phyloP scores from a whole-genome alignment of 1,140 invertebrate species.

The Ceratitis capitata region DNA sequence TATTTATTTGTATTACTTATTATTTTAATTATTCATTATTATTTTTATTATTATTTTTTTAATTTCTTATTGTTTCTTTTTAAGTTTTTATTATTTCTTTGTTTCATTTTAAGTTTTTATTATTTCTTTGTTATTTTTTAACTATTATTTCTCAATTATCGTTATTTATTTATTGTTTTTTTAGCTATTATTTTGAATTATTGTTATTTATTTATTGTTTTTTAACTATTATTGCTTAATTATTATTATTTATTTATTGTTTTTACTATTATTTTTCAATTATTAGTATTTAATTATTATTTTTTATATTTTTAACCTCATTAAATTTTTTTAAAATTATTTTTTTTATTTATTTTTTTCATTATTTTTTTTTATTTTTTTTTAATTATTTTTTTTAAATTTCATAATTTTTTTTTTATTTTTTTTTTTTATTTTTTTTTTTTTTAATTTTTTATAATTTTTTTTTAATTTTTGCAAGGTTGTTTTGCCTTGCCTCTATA shows the following conservation, averaged over 20 bases:
- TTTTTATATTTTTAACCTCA: background rate
- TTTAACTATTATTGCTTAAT: too few relatives aligned
- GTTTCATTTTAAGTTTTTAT: background rate
- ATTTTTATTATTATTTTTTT: conserved; percentile 35
- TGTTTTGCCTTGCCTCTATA: too few relatives aligned
- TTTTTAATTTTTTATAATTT: conserved; percentile 16
- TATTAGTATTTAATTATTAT: background rate
- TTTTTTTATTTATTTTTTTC: conserved; percentile 42
- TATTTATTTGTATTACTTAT: background rate
- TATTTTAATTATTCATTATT: background rate
- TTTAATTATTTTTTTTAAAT: conserved; percentile 53
- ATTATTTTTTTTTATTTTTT: conserved; percentile 48
- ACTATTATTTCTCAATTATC: too few relatives aligned
- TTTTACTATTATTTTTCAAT: conserved; percentile 49
- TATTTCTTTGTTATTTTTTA: background rate
- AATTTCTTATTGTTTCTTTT: background rate
- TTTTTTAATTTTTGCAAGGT: too few relatives aligned
- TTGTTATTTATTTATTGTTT: too few relatives aligned
- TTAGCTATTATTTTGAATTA: too few relatives aligned
- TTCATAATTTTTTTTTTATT: conserved; percentile 36
- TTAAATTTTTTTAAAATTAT: conserved; percentile 54
- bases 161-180: too few relatives aligned
- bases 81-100: background rate
- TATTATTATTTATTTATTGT: conserved; percentile 41
- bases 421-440: conserved; percentile 29